phyloP scores from a whole-genome alignment of 2,797 vertebrate species.

The Holocentrus rufus region DNA sequence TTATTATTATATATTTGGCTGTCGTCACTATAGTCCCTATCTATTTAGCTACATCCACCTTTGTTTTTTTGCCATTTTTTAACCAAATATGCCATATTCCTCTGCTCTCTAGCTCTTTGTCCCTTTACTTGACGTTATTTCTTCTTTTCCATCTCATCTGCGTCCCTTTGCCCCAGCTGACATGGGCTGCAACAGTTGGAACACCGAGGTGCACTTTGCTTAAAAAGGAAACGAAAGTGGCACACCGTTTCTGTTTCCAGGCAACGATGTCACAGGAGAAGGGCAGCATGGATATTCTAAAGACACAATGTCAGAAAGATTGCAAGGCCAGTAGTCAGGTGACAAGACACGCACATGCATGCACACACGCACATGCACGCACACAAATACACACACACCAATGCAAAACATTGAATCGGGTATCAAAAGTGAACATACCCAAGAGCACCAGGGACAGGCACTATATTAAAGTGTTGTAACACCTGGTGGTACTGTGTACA shows the following conservation, averaged over 20 bases:
- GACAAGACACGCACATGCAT: conserved; percentile 38
- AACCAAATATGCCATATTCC: conserved; percentile 8
- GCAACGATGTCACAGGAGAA: conserved; percentile 75
- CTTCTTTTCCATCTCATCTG: background rate
- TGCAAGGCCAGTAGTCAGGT: conserved; percentile 63
- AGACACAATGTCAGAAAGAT: conserved; percentile 76
- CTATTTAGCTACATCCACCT: conserved; percentile 11
- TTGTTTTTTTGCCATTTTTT: conserved; percentile 8
- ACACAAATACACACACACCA: conserved; percentile 2
- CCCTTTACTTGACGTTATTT: conserved; percentile 29
- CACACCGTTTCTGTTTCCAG: conserved; percentile 71
- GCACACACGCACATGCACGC: background rate
- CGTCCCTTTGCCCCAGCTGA: conserved; percentile 44
- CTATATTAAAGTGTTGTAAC: conserved; percentile 18
- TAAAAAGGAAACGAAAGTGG: conserved; percentile 72
- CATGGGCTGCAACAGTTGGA: conserved; percentile 67
- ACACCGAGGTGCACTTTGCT: conserved; percentile 63
- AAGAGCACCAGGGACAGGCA: conserved; percentile 4
- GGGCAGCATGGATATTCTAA: conserved; percentile 70
- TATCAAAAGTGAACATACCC: conserved; percentile 23
- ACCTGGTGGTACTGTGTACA: background rate
- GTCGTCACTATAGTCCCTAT: conserved; percentile 29
- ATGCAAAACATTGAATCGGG: conserved; percentile 30
- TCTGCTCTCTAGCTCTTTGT: conserved; percentile 5
- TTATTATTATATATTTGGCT: conserved; percentile 45